Percentiles rank a stretch among this genome's conserved stretches.
Conservation (phyloP, 2,888 invertebrate species). For the Agonum fuliginosum region DNA sequence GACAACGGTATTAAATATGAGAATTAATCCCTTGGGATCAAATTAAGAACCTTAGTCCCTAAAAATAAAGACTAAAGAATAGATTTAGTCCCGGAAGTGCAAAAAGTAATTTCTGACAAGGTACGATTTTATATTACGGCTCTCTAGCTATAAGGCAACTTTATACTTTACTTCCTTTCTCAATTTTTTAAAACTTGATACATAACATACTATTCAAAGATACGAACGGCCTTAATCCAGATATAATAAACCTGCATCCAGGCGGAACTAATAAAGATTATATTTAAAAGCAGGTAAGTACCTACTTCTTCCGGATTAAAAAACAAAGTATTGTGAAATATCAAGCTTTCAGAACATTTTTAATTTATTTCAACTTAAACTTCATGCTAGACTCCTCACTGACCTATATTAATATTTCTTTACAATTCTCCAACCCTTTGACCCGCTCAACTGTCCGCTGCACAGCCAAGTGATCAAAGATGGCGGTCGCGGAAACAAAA, state of each 20-base stretch:
- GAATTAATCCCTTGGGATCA: too few relatives aligned
- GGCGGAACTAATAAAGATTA: constrained; percentile 15
- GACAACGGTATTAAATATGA: too few relatives aligned
- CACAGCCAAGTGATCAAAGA: constrained; percentile 22
- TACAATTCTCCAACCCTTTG: constrained; percentile 17
- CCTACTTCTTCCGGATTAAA: constrained; percentile 10
- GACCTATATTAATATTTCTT: background rate
- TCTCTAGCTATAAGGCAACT: too few relatives aligned
- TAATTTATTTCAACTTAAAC: background rate
- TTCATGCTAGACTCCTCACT: background rate
- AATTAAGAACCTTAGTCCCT: too few relatives aligned
- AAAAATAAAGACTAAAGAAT: too few relatives aligned
- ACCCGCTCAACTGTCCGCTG: constrained; percentile 17
- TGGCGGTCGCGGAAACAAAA: constrained; percentile 9
- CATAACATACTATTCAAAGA: too few relatives aligned
- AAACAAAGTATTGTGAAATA: too few relatives aligned
- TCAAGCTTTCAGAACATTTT: background rate
- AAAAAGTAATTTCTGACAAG: background rate
- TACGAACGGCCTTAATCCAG: background rate
- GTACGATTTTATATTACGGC: background rate
- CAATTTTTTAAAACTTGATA: too few relatives aligned
- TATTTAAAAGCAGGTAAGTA: constrained; percentile 12
- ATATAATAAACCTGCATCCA: constrained; percentile 16
- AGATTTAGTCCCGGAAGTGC: too few relatives aligned
- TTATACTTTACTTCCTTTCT: too few relatives aligned